phyloP scores from a whole-genome alignment of 1,140 invertebrate genomes.

The Scaptomyza hsui region DNA sequence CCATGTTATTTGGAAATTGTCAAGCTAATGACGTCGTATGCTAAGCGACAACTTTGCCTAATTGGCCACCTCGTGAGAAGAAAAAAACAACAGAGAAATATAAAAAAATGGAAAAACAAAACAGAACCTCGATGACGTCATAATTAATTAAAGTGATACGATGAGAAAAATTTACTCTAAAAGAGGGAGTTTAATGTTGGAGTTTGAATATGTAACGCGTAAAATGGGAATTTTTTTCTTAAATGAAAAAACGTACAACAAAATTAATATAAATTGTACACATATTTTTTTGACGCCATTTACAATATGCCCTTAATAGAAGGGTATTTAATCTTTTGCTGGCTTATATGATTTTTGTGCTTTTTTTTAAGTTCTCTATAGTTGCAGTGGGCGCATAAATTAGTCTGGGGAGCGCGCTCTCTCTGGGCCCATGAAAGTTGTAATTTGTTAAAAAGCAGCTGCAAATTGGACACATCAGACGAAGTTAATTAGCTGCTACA shows the following conservation, averaged over 20 bases:
- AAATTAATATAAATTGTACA: background rate
- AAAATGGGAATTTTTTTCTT: background rate
- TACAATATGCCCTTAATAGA: no score
- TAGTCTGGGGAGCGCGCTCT: constrained; percentile 24
- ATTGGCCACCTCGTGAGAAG: constrained; percentile 30
- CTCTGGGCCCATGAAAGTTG: constrained; percentile 24
- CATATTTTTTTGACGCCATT: background rate
- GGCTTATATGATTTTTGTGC: background rate
- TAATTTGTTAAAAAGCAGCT: constrained; percentile 51
- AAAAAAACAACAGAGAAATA: background rate
- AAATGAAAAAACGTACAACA: no score
- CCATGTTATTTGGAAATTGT: constrained; percentile 39
- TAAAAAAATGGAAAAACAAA: background rate
- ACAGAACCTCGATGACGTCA: constrained; percentile 36
- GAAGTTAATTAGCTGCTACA: constrained; percentile 47
- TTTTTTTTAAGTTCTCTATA: constrained; percentile 4
- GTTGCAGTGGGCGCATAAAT: constrained; percentile 49
- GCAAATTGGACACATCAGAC: constrained; percentile 45
- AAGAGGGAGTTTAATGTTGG: background rate
- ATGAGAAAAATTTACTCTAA: constrained; percentile 7
- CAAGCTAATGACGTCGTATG: constrained; percentile 27
- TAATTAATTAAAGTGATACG: constrained; percentile 48
- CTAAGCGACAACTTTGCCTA: constrained; percentile 22
- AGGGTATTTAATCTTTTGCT: constrained; percentile 4
- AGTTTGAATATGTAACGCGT: background rate